phyloP scores from a whole-genome alignment of 1,140 invertebrate species.

The Tetramorium simillimum region DNA sequence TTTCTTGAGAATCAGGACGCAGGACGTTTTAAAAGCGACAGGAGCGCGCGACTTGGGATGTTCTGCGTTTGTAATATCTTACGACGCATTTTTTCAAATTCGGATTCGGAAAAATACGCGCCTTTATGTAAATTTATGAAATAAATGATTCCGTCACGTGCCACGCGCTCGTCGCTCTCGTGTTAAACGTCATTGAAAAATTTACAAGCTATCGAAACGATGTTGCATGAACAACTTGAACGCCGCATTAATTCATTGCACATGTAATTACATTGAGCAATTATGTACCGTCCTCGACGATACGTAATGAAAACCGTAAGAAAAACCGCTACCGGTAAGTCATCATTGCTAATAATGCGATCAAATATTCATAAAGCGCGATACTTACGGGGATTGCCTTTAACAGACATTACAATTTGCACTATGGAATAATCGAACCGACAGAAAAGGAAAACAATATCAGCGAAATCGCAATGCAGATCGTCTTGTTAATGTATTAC shows the following conservation, averaged over 20 bases:
- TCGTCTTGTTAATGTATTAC: background rate
- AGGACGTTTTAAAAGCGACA: background rate
- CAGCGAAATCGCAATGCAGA: background rate
- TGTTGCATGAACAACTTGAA: background rate
- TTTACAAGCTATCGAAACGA: background rate
- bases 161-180: background rate
- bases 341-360: slow-evolving; percentile 15
- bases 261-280: background rate
- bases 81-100: background rate
- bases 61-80: background rate
- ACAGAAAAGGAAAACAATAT: background rate
- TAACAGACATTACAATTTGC: background rate
- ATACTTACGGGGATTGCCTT: background rate
- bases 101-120: background rate
- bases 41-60: background rate
- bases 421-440: background rate
- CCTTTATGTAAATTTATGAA: background rate
- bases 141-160: background rate
- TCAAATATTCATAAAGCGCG: slow-evolving; percentile 4
- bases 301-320: slow-evolving; percentile 3
- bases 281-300: background rate
- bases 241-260: background rate
- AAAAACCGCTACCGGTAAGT: background rate
- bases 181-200: background rate
- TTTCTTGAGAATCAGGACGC: background rate